Evolutionary conservation across 2,113 vertebrate genomes (phyloP), one percentile per base, ranked within the genome.

Genomic region (Malurus alboscapulatus): DNA sequence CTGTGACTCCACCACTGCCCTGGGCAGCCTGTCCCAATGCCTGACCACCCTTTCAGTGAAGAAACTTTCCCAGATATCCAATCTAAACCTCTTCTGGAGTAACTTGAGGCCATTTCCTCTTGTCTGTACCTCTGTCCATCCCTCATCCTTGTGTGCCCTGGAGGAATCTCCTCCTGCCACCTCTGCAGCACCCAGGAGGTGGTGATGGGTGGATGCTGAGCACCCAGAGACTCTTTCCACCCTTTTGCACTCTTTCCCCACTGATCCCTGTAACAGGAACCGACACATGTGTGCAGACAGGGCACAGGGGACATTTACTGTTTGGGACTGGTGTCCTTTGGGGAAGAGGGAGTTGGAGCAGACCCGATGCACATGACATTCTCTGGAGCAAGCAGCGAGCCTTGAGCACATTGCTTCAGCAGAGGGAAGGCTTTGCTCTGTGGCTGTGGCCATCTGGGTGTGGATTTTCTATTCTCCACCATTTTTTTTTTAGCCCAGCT

Each of bases 141-240:
- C 36, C 12, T 50, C 67, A 14, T 3, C 38, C 0, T 0, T 13
- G 4, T 0, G 1, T 0, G 3, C 8, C 19, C 24, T 21, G 15
- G 6, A 10, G 4, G 27, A 55, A 34, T 34, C 3, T 67, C 12
- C 27, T 54, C 17, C 76, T 47, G 57, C 47, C 38, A 2, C 22
- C 27, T 21, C 47, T 0, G 44, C 68, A 91, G 36, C 81, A 21
- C 9, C 58, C 67, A 16, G 21, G 4, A 76, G 8, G 10, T 26
- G 61, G 7, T 53, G 14, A 9, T 50, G 73, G 53, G 34, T 13
- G 65, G 59, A 7, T 73, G 65, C 62, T 69, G 88, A 65, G 71
- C 30, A 36, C 57, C 48, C 50, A 34, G 20, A 12, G 44, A 21
- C n/a, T 29, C 15, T 73, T 66, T 17, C 18, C 67, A 73, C 42